phyloP scores from a whole-genome alignment of 2,113 vertebrate species.

The Zosterops lateralis region DNA sequence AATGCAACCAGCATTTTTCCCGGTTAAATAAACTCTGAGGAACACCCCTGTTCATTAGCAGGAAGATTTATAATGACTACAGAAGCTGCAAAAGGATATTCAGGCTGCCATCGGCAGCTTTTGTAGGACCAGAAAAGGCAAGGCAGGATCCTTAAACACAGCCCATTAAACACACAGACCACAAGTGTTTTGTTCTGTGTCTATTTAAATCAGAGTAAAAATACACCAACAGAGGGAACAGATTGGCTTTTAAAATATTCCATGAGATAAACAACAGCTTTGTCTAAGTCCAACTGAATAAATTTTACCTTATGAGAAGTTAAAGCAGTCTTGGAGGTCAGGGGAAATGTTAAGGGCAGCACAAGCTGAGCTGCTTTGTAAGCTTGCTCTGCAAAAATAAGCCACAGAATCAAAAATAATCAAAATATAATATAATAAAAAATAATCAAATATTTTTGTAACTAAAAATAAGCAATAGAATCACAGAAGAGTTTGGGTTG shows the following conservation, averaged over 20 bases:
- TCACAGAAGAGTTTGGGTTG: too few relatives aligned
- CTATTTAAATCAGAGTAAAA: neutral
- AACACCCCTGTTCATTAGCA: neutral
- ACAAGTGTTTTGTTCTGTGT: neutral
- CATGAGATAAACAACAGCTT: neutral
- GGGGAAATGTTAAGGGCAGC: neutral
- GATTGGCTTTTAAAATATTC: neutral
- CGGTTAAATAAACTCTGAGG: neutral
- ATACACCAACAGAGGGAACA: neutral
- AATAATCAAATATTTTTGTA: too few relatives aligned
- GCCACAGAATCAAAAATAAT: too few relatives aligned
- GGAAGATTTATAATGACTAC: neutral
- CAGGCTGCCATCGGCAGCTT: neutral
- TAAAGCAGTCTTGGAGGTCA: neutral
- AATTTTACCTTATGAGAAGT: neutral
- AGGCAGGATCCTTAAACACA: neutral
- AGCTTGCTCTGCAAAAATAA: neutral
- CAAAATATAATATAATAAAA: too few relatives aligned
- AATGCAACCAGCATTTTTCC: neutral
- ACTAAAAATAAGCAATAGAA: neutral
- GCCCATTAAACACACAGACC: neutral
- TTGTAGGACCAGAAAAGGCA: neutral
- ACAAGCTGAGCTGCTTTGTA: neutral
- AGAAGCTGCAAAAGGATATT: neutral
- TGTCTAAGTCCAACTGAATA: fast-evolving